These are phyloP conservation scores for Rhopalosiphum padi DNA, from an alignment of 1,140 invertebrate species.

Conservation along the genomic window DNA sequence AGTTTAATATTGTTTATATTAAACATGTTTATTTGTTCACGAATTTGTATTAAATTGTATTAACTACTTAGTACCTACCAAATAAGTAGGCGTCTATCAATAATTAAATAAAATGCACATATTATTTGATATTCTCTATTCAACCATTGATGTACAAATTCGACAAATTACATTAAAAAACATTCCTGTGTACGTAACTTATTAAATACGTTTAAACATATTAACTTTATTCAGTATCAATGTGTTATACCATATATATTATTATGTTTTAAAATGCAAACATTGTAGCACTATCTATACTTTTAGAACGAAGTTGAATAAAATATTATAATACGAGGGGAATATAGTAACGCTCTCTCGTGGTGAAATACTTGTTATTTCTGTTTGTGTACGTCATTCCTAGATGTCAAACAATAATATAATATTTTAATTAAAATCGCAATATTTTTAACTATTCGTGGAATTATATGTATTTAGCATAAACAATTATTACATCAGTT, in stretches of 20 bases:
- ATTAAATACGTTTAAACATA: not conserved
- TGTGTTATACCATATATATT: not conserved
- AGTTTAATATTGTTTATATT: not conserved
- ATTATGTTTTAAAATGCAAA: not conserved
- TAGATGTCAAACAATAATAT: slow-evolving; percentile 5
- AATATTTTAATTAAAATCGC: not conserved
- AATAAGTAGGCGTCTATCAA: no score
- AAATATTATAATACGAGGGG: not conserved
- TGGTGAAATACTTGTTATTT: not conserved
- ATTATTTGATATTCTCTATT: not conserved
- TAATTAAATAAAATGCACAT: not conserved
- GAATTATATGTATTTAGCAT: not conserved
- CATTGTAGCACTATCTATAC: not conserved
- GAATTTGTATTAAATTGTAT: no score
- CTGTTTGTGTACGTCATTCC: not conserved
- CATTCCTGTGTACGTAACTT: not conserved
- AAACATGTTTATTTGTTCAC: not conserved
- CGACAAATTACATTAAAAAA: not conserved
- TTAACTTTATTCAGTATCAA: not conserved
- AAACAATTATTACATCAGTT: not conserved
- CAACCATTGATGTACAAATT: not conserved
- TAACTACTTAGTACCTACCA: no score
- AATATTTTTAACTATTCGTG: not conserved
- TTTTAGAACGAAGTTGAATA: not conserved
- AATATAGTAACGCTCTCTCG: not conserved